Base-by-base conservation (phyloP, 2,113 vertebrate genomes). In the Deroptyus accipitrinus region DNA sequence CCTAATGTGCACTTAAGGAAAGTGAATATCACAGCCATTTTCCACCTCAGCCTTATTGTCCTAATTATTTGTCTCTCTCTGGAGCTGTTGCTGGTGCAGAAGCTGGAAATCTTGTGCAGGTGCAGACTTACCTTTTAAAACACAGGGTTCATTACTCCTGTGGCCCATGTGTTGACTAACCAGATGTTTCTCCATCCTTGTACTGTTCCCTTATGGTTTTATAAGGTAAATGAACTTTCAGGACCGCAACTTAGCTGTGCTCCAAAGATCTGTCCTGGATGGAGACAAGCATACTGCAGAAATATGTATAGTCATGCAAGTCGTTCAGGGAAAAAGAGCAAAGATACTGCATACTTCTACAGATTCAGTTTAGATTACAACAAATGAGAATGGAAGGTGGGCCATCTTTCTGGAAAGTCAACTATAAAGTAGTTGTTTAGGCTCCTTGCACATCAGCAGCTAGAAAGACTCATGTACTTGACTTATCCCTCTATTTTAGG, bases 61-160 rank as follows among this genome's bases (percentile, higher is more conserved):
- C 92, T 97, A 93, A 96, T 96, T 93, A 94, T 95, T 96, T 95
- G 87, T 97, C 83, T 83, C 83, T 93, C 92, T 93, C 92, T 82
- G 52, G 95, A 96, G 92, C 86, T 91, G 62, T 95, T 89, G 74
- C 80, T 94, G 46, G 86, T 95, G 90, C 86, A 97, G 92, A 86
- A 93, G 80, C 80, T 95, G 92, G 83, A 92, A 95, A 91, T 96
- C 83, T 95, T 76, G 69, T 92, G 81, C 96, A 96, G 80, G 95
- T 96, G 95, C 95, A 95, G 61, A 52, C 57, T 86, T 86, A 92
- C 88, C 95, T 91, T 82, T 94, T 93, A 92, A 94, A 94, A 87
- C 14, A 3, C 62, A 91, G 75, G 62, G 62, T 94, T 94, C 88
- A 79, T 94, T 95, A 79, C 74, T 94, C 74, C 51, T 91, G 80